Evolutionary conservation across 37 sponge, comb jelly and placozoan species (phyloP), one percentile per base, ranked within the genome.

Genomic region (Ianthella basta): DNA sequence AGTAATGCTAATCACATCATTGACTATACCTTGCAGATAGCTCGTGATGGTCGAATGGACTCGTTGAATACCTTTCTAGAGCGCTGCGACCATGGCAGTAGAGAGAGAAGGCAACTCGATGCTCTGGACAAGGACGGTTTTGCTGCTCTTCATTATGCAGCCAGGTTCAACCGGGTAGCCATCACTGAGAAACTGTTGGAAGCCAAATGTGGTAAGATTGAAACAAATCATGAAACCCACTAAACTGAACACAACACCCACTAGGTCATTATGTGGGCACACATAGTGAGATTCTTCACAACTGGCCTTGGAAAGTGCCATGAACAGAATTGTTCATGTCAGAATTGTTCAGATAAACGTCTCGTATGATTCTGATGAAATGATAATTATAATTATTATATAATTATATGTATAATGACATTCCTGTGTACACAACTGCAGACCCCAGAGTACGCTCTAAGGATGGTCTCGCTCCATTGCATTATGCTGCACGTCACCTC

Each of bases 71-170:
- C 32, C 30, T 88, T 86, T 74, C 83, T 93, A n/a, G 40, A 78
- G 4, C 61, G 79, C 34, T 38, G 37, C 33, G 1, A 60, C 32
- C 79, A 70, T 35, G 56, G 50, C 16, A 68, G 55, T 20, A n/a
- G n/a, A n/a, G 38, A 37, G 18, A 12, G 55, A 19, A 4, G 44
- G 13, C 34, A 50, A 14, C 36, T 88, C 15, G 69, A 90, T 14
- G 74, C 88, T 38, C 41, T 23, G n/a, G 79, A 86, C 32, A 88
- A 91, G 24, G 50, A 80, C n/a, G 93, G 90, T 18, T 89, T 86
- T 59, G 72, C 94, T 50, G 88, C 94, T 15, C 56, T 96, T 2
- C 97, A 93, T 67, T 96, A 96, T 83, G 93, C 97, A 32, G 91
- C 94, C 32, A 83, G 88, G 77, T 96, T 91, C 84, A 93, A 93